Conservation (phyloP, 2,113 vertebrate genomes). For the Mesembrinibis cayennensis region DNA sequence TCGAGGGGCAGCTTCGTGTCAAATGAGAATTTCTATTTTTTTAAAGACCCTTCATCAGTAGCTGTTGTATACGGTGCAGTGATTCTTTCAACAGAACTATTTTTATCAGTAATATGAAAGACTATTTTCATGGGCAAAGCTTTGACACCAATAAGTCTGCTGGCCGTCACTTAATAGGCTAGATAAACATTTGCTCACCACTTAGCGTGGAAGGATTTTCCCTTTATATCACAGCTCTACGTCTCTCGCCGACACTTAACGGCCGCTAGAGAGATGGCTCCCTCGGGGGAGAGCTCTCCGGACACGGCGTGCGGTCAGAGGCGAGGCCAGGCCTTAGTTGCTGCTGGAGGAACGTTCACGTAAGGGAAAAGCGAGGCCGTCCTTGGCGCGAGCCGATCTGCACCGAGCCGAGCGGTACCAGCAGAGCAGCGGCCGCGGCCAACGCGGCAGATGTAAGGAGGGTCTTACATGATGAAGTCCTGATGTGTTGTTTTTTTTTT, state of each 20-base stretch:
- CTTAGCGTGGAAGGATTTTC: constrained; percentile 28
- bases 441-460: background rate
- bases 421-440: background rate
- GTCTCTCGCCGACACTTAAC: background rate
- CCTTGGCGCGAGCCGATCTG: background rate
- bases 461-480: background rate
- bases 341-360: background rate
- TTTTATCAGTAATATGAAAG: constrained; percentile 59
- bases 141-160: constrained; percentile 59
- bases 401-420: background rate
- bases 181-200: constrained; percentile 41
- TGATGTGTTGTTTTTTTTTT: background rate
- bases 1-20: background rate
- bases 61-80: background rate
- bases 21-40: background rate
- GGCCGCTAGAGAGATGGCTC: background rate
- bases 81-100: constrained; percentile 42
- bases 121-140: constrained; percentile 53
- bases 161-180: constrained; percentile 46
- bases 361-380: too few relatives aligned
- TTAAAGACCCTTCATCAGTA: background rate
- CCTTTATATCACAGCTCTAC: background rate
- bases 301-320: fast-evolving
- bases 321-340: background rate
- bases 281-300: background rate